Conservation (phyloP, 2,888 invertebrate genomes). For the Tachina grossa region DNA sequence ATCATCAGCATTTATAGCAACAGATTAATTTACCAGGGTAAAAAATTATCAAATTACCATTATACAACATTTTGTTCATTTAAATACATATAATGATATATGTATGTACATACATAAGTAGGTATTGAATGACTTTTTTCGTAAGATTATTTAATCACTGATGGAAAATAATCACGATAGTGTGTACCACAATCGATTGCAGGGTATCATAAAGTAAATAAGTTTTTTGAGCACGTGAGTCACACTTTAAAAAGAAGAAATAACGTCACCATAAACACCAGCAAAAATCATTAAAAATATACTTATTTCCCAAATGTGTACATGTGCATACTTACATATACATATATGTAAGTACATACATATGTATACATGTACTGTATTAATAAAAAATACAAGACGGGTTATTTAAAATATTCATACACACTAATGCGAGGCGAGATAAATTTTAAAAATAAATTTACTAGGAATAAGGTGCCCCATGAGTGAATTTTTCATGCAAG, state of each 20-base stretch:
- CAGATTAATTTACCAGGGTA: not conserved
- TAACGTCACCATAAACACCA: conserved; percentile 61
- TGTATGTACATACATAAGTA: too few relatives aligned
- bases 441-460: conserved; percentile 40
- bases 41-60: too few relatives aligned
- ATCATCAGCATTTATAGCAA: not conserved
- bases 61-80: too few relatives aligned
- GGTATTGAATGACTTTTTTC: too few relatives aligned
- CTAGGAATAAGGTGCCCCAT: conserved; percentile 23
- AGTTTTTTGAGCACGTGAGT: conserved; percentile 62
- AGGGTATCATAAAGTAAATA: conserved; percentile 30
- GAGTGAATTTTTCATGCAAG: not conserved
- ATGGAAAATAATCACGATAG: not conserved
- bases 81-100: too few relatives aligned
- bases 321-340: not conserved
- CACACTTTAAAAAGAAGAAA: conserved; percentile 53
- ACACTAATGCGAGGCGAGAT: conserved; percentile 1
- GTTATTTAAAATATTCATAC: conserved; percentile 35
- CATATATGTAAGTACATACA: too few relatives aligned
- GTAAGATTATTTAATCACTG: too few relatives aligned
- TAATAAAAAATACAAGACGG: conserved; percentile 20
- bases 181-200: not conserved
- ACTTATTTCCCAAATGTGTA: conserved; percentile 17
- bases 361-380: not conserved
- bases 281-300: conserved; percentile 17